Evolutionary conservation across 1,140 invertebrate genomes (phyloP).

Genomic region (Drosophila pseudoananassae): DNA sequence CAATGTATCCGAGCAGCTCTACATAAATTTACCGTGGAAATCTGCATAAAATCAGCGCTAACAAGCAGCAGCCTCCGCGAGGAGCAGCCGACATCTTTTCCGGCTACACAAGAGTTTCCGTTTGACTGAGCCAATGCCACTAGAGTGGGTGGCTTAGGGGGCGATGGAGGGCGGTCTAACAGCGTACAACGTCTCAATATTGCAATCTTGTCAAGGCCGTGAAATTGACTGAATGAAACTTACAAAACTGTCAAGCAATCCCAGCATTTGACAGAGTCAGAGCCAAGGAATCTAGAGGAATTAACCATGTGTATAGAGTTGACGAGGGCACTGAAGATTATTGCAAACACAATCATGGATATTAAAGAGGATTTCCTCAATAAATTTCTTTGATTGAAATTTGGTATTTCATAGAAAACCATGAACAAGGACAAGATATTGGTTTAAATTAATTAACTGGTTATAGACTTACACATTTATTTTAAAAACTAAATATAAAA

Average conservation of each 20-base stretch:
- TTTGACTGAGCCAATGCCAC: slow-evolving; percentile 36
- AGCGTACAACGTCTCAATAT: slow-evolving; percentile 58
- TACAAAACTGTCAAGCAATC: slow-evolving; percentile 55
- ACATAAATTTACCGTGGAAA: slow-evolving; percentile 75
- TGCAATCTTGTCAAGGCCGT: slow-evolving; percentile 58
- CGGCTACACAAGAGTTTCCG: slow-evolving; percentile 55
- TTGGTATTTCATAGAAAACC: too few relatives aligned
- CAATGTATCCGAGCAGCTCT: slow-evolving; percentile 71
- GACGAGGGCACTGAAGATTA: slow-evolving; percentile 1
- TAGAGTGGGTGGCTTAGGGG: neutral
- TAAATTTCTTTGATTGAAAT: too few relatives aligned
- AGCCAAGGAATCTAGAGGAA: slow-evolving; percentile 25
- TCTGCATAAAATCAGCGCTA: slow-evolving; percentile 81
- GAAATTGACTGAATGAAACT: slow-evolving; percentile 66
- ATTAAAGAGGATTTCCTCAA: neutral
- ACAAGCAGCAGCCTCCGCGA: slow-evolving; percentile 60
- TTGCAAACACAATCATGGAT: neutral
- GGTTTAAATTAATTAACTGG: too few relatives aligned
- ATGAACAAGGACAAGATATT: too few relatives aligned
- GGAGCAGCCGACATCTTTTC: slow-evolving; percentile 66
- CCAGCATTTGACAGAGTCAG: slow-evolving; percentile 48
- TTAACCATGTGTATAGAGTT: slow-evolving; percentile 35
- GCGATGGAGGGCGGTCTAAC: neutral
- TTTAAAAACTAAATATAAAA: too few relatives aligned
- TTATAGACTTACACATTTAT: too few relatives aligned